A percentile compares a stretch with the other conserved stretches of the same genome.
phyloP scores from a whole-genome alignment of 2,888 invertebrate species.

The Yponomeuta evonymella region DNA sequence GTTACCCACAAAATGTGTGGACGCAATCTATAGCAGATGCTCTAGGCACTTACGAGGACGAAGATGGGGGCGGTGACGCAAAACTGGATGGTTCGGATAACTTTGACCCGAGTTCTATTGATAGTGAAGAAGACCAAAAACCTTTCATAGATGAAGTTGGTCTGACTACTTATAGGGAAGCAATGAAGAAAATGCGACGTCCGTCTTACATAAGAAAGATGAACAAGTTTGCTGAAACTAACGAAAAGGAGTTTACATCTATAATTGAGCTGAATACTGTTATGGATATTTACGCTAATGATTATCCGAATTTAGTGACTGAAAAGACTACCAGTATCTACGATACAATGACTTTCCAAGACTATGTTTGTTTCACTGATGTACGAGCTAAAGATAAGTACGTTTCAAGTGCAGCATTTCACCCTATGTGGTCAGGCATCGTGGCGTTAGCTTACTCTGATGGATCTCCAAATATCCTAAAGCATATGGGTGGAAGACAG shows the following conservation, averaged over 20 bases:
- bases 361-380: slow-evolving; percentile 80
- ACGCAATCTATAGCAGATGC: slow-evolving; percentile 77
- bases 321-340: slow-evolving; percentile 46
- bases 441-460: slow-evolving; percentile 81
- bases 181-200: slow-evolving; percentile 49
- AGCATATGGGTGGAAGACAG: slow-evolving; percentile 46
- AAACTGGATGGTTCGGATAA: slow-evolving; percentile 18
- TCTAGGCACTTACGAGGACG: slow-evolving; percentile 34
- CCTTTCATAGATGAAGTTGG: slow-evolving; percentile 47
- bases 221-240: slow-evolving; percentile 43
- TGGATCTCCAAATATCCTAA: slow-evolving; percentile 67
- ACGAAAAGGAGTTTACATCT: slow-evolving; percentile 45
- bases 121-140: slow-evolving; percentile 33
- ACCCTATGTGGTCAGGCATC: slow-evolving; percentile 82
- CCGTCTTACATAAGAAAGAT: slow-evolving; percentile 55
- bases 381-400: slow-evolving; percentile 80
- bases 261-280: slow-evolving; percentile 63
- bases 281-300: slow-evolving; percentile 79
- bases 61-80: slow-evolving; percentile 25
- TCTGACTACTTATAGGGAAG: slow-evolving; percentile 44
- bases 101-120: slow-evolving; percentile 38
- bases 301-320: slow-evolving; percentile 71
- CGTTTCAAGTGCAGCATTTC: slow-evolving; percentile 81
- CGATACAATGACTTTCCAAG: slow-evolving; percentile 58
- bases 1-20: slow-evolving; percentile 81